These are phyloP conservation scores for Alsophila aescularia DNA, from an alignment of 2,888 invertebrate species.

Conservation along the genomic window DNA sequence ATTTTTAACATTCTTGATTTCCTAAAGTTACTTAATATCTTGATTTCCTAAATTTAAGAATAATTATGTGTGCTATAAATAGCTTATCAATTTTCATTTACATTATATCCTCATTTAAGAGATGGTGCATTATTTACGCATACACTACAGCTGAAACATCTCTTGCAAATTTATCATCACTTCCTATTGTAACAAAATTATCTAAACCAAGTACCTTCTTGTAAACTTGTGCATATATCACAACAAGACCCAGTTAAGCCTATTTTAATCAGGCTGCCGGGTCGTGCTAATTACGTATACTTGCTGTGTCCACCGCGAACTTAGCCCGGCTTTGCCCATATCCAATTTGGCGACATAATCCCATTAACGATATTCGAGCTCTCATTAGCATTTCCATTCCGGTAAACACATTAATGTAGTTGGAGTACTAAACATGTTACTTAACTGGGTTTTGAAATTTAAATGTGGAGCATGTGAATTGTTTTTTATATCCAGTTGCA, in stretches of 20 bases:
- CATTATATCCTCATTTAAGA: no score
- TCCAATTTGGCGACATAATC: slow-evolving; percentile 77
- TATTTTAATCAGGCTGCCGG: slow-evolving; percentile 68
- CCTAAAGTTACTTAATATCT: no score
- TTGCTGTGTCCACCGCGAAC: slow-evolving; percentile 73
- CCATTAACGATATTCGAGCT: slow-evolving; percentile 71
- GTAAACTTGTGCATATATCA: slow-evolving; percentile 12
- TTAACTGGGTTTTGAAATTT: slow-evolving; percentile 15
- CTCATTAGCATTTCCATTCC: slow-evolving; percentile 58
- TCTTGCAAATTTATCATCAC: no score
- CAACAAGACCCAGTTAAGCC: slow-evolving; percentile 59
- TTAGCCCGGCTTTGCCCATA: slow-evolving; percentile 72
- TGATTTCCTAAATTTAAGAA: no score
- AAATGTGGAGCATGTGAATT: not conserved
- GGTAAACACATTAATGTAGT: slow-evolving; percentile 27
- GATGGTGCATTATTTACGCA: no score
- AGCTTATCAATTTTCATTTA: no score
- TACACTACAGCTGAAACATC: no score
- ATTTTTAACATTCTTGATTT: no score
- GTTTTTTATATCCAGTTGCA: slow-evolving; percentile 1
- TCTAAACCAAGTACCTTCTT: slow-evolving; percentile 1
- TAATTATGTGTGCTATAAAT: no score
- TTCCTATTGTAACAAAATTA: no score
- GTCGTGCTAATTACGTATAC: slow-evolving; percentile 79
- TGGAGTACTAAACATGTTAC: slow-evolving; percentile 20